Evolutionary conservation across 2,797 vertebrate genomes (phyloP).

Genomic region (Macrochelys suwanniensis): DNA sequence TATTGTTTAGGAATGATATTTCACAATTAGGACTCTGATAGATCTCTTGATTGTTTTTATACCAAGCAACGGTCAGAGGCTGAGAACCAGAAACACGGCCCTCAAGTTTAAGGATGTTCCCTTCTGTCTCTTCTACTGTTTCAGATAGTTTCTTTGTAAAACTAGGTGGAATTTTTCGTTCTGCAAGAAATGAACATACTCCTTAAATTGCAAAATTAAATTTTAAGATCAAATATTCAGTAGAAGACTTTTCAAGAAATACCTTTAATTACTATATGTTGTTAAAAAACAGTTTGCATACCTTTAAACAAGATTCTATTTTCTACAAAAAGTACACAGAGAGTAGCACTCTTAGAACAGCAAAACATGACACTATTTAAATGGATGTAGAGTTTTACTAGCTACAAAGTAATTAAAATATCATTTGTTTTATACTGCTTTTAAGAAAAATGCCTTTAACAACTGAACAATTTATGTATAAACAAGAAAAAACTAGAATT

Average conservation of each 20-base stretch:
- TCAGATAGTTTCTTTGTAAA: conserved; percentile 96
- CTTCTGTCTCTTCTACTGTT: conserved; percentile 92
- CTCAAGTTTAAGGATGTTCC: conserved; percentile 93
- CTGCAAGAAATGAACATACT: conserved; percentile 79
- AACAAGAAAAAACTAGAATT: neutral
- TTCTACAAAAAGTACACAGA: neutral
- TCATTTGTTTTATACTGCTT: neutral
- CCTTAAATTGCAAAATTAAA: conserved; percentile 19
- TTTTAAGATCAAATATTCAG: neutral
- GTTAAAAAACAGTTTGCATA: neutral
- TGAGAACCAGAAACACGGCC: conserved; percentile 93
- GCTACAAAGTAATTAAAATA: neutral
- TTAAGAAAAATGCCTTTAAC: neutral
- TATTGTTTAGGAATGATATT: conserved; percentile 92
- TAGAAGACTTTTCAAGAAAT: conserved; percentile 10
- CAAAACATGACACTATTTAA: neutral
- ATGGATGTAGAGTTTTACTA: neutral
- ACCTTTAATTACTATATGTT: neutral
- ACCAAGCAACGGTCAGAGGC: conserved; percentile 92
- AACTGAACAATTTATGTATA: neutral
- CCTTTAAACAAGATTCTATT: neutral
- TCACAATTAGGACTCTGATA: conserved; percentile 88
- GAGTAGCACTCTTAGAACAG: neutral
- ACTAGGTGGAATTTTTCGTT: conserved; percentile 91
- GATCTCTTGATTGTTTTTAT: conserved; percentile 90